A percentile compares a stretch with the other conserved stretches of the same genome.
Conservation (phyloP, 1,140 invertebrate species). For the Zaprionus taronus region DNA sequence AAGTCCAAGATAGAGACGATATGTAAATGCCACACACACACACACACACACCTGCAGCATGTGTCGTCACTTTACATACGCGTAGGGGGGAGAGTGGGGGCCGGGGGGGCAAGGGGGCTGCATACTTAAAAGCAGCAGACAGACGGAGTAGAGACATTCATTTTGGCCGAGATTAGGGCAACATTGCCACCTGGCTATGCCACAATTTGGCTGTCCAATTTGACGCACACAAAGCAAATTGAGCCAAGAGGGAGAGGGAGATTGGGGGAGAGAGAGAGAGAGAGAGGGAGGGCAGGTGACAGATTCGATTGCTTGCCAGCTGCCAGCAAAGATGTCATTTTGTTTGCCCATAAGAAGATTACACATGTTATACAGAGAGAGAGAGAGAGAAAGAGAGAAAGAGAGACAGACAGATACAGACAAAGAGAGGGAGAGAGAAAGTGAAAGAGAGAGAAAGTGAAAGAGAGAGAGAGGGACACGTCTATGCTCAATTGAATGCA, state of each 20-base stretch:
- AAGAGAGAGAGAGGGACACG: neutral
- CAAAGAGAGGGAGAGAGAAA: neutral
- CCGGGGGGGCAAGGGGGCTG: no score
- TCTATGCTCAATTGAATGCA: neutral
- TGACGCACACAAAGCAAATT: conserved; percentile 72
- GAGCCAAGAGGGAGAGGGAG: conserved; percentile 14
- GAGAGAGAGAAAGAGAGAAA: neutral
- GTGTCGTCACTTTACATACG: conserved; percentile 68
- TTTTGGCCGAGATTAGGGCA: conserved; percentile 30
- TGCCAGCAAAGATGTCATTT: conserved; percentile 56
- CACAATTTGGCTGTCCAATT: conserved; percentile 74
- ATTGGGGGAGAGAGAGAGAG: neutral
- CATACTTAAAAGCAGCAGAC: conserved; percentile 59
- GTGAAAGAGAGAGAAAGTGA: neutral
- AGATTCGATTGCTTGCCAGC: conserved; percentile 43
- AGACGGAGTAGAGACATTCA: conserved; percentile 4
- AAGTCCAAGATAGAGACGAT: conserved; percentile 79
- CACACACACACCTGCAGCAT: conserved; percentile 34
- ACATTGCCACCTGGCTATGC: conserved; percentile 47
- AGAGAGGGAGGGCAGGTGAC: neutral
- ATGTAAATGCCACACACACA: conserved; percentile 68
- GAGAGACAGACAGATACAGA: neutral
- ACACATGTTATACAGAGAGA: conserved; percentile 37
- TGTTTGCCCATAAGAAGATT: conserved; percentile 70
- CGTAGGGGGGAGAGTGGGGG: neutral